Evolutionary conservation across 2,888 invertebrate species (phyloP).

Genomic region (Agapetus fuscipes): DNA sequence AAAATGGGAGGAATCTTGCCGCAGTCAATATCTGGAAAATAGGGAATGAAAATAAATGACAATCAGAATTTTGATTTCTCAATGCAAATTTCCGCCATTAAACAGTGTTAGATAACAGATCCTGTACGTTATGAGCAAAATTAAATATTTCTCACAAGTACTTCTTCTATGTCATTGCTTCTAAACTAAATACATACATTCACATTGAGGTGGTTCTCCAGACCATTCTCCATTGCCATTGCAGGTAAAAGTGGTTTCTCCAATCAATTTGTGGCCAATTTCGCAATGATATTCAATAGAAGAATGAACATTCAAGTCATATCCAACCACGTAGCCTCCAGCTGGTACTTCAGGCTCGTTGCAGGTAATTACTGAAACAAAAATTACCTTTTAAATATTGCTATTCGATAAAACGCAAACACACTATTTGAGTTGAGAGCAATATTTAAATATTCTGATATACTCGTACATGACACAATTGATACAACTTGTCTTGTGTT

Average conservation of each 20-base stretch:
- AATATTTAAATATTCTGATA: no score
- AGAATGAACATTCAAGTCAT: constrained; percentile 82
- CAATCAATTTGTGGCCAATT: constrained; percentile 68
- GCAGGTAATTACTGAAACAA: constrained; percentile 66
- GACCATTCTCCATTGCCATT: constrained; percentile 76
- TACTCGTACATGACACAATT: no score
- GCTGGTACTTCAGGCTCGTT: constrained; percentile 78
- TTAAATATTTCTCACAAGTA: no score
- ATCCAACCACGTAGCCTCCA: constrained; percentile 80
- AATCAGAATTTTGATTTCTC: constrained; percentile 2
- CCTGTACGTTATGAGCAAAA: no score
- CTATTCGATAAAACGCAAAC: constrained; percentile 1
- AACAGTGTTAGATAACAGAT: no score
- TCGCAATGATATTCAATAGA: constrained; percentile 84
- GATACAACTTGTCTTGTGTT: no score
- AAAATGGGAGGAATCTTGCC: constrained; percentile 72
- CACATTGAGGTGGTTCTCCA: constrained; percentile 68
- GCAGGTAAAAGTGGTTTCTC: constrained; percentile 61
- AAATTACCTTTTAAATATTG: constrained; percentile 6
- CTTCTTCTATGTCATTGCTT: no score
- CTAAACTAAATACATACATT: no score
- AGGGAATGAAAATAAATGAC: not conserved
- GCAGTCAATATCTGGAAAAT: constrained; percentile 69
- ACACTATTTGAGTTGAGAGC: no score
- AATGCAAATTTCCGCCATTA: no score